Percentiles rank a stretch among this genome's conserved stretches.
These are phyloP conservation scores for Caenorhabditis doughertyi DNA, from an alignment of 2,888 invertebrate species.

Conservation along the genomic window DNA sequence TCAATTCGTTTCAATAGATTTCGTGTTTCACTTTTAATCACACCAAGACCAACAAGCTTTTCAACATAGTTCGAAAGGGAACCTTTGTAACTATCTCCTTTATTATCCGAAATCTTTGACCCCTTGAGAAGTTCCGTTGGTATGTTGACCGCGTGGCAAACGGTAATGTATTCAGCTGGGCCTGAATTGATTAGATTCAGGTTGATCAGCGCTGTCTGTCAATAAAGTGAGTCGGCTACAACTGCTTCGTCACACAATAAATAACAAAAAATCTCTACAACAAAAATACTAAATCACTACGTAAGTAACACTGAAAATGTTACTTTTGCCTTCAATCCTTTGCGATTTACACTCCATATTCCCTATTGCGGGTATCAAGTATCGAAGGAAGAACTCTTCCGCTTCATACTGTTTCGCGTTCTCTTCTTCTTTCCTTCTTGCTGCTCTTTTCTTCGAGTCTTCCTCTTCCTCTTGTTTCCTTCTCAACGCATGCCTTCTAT, in stretches of 20 bases:
- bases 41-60: conserved; percentile 30
- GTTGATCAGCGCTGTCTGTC: no score
- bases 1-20: conserved; percentile 1
- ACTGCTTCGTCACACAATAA: no score
- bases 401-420: neutral
- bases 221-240: no score
- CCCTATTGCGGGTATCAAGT: conserved; percentile 26
- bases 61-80: conserved; percentile 29
- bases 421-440: neutral
- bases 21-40: neutral
- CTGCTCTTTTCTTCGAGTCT: neutral
- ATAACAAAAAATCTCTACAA: no score
- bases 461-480: conserved; percentile 30
- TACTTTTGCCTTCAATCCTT: conserved; percentile 17
- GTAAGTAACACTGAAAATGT: no score
- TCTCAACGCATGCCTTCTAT: conserved; percentile 6
- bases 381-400: conserved; percentile 37
- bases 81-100: conserved; percentile 18
- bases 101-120: neutral
- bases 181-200: neutral
- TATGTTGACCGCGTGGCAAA: conserved; percentile 39
- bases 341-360: neutral
- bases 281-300: no score
- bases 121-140: conserved; percentile 40
- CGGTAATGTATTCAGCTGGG: conserved; percentile 18